phyloP scores from a whole-genome alignment of 2,113 vertebrate species.

The Chlorodrepanis virens region DNA sequence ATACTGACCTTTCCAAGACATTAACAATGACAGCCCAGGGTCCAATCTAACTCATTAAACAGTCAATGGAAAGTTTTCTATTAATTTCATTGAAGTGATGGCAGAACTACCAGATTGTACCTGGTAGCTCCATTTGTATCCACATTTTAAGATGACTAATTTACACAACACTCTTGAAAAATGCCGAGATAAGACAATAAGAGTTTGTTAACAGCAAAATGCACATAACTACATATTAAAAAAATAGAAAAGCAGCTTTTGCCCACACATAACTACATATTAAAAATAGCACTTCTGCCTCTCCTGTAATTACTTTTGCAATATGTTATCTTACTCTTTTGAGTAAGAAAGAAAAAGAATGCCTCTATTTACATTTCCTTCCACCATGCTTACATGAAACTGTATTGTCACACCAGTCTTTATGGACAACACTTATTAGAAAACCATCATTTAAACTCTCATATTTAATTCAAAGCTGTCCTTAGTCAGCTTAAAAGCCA shows the following conservation, averaged over 20 bases:
- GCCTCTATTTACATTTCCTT: background rate
- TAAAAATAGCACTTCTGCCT: background rate
- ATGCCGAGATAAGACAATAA: background rate
- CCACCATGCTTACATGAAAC: background rate
- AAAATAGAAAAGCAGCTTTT: background rate
- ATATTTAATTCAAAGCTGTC: background rate
- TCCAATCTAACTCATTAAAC: constrained; percentile 12
- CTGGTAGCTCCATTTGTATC: background rate
- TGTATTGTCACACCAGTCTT: background rate
- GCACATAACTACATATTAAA: background rate
- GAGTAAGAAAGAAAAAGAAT: background rate
- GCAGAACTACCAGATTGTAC: background rate
- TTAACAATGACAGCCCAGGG: constrained; percentile 1
- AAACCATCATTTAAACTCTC: background rate
- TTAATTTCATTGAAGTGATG: background rate
- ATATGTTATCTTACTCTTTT: background rate
- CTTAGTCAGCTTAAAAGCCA: constrained; percentile 9
- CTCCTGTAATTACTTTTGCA: background rate
- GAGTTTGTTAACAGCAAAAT: background rate
- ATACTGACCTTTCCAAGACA: constrained; percentile 21
- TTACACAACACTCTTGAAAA: background rate
- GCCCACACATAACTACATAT: background rate
- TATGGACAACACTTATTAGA: background rate
- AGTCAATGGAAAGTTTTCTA: constrained; percentile 23
- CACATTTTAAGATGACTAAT: background rate